Base-by-base conservation (phyloP, 2,797 vertebrate genomes). In the Mus minutoides region DNA sequence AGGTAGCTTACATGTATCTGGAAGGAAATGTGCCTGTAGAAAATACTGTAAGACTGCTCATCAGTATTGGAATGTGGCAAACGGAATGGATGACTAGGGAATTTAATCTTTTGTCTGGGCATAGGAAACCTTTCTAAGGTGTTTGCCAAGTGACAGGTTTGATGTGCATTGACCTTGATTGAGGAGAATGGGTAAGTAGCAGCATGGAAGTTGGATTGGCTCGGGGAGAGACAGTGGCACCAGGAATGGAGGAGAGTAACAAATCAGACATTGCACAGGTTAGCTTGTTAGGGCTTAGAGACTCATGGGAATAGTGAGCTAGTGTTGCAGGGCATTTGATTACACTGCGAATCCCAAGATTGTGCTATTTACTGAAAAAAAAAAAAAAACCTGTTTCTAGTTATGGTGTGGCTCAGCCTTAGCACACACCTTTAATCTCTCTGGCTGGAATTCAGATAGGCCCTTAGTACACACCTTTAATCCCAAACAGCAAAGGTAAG, bases 41-140 rank as follows among this genome's bases (percentile, higher is more conserved):
- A 92, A 83, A 87, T 94, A 69, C 3, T 85, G 54, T 9, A 64
- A 52, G 85, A 83, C 6, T 71, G 19, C 8, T 37, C 34, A 16
- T 91, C 37, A n/a, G 2, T 91, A 58, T 64, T 34, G 77, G 16
- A 52, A 92, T 83, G 24, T 83, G 67, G 52, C 37, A 95, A 88
- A n/a, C 6, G n/a, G 52, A 89, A 83, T 86, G 58, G 29, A 16
- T 49, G 52, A 46, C 52, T 92, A 52, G 92, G 76, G 54, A 73
- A 31, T 88, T 82, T 43, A 88, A 67, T 67, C 17, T 52, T 96
- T 93, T 80, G 46, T 31, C 13, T 56, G 90, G 54, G 34, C 62
- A 56, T 73, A 83, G 77, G 52, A 90, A 82, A 80, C 80, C 54
- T 96, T 94, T 86, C 91, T 92, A 56, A 93, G 52, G 17, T 77